Conservation (phyloP, 2,888 invertebrate species). For the Pogonocherus hispidulus region DNA sequence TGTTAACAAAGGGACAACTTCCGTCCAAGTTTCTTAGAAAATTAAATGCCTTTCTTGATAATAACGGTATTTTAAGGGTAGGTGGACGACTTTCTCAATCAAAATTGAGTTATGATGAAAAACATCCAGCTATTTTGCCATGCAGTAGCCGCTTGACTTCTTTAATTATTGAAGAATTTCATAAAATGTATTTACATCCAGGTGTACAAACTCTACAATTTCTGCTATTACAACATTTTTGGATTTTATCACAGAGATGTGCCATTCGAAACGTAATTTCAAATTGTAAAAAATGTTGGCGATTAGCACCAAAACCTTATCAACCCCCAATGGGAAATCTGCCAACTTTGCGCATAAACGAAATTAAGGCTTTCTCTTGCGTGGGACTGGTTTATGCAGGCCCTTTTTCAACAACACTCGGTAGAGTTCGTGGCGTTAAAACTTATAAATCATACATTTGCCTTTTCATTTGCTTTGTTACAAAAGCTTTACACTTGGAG, state of each 20-base stretch:
- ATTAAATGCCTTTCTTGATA: slow-evolving; percentile 22
- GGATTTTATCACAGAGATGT: slow-evolving; percentile 24
- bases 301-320: slow-evolving; percentile 5
- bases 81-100: slow-evolving; percentile 35
- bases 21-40: slow-evolving; percentile 8
- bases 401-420: not conserved
- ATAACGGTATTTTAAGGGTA: slow-evolving; percentile 4
- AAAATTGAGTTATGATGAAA: slow-evolving; percentile 21
- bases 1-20: not conserved
- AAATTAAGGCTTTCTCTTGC: slow-evolving; percentile 5
- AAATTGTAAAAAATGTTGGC: slow-evolving; percentile 19
- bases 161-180: slow-evolving; percentile 13
- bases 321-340: slow-evolving; percentile 24
- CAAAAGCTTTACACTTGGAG: slow-evolving; percentile 38
- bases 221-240: slow-evolving; percentile 28
- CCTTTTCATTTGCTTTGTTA: slow-evolving; percentile 33
- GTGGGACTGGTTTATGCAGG: slow-evolving; percentile 6
- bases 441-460: slow-evolving; percentile 15
- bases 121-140: slow-evolving; percentile 36
- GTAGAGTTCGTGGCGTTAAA: slow-evolving; percentile 10
- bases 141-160: slow-evolving; percentile 12
- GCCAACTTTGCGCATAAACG: not conserved
- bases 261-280: slow-evolving; percentile 27
- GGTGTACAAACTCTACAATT: slow-evolving; percentile 21
- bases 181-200: not conserved